Percentiles rank a stretch among this genome's conserved stretches.
These are phyloP conservation scores for Osmoderma eremita DNA, from an alignment of 2,888 invertebrate species.

Conservation along the genomic window DNA sequence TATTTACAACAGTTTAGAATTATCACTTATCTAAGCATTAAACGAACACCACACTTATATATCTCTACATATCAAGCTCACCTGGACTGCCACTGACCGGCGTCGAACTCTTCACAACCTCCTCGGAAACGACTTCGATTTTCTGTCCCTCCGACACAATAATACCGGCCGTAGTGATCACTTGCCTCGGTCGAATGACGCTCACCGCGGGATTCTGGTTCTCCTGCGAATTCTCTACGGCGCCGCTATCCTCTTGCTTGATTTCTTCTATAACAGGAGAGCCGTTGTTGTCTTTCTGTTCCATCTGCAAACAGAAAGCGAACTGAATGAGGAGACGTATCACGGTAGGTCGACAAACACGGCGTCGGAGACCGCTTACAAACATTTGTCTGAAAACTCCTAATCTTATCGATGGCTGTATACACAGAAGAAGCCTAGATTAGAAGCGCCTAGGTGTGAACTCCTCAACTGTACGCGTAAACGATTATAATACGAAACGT, in stretches of 20 bases:
- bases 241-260: conserved; percentile 26
- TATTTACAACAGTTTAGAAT: too few relatives aligned
- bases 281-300: conserved; percentile 35
- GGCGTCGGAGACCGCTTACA: conserved; percentile 9
- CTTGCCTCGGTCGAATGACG: conserved; percentile 49
- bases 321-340: conserved; percentile 27
- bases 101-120: conserved; percentile 54
- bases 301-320: conserved; percentile 40
- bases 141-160: conserved; percentile 54
- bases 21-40: too few relatives aligned
- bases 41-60: conserved; percentile 35
- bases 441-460: not conserved
- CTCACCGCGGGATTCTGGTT: conserved; percentile 37
- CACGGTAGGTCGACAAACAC: conserved; percentile 14
- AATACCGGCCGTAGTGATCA: conserved; percentile 61
- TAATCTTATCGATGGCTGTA: conserved; percentile 31
- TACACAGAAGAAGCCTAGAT: conserved; percentile 20
- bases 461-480: not conserved
- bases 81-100: conserved; percentile 43
- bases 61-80: conserved; percentile 39
- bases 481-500: conserved; percentile 2
- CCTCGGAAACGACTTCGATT: conserved; percentile 59
- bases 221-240: conserved; percentile 24
- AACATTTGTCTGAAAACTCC: conserved; percentile 25
- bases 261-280: conserved; percentile 27